Evolutionary conservation across 1,140 invertebrate genomes (phyloP), one percentile per base, ranked within the genome.

Genomic region (Scaptomyza montana): DNA sequence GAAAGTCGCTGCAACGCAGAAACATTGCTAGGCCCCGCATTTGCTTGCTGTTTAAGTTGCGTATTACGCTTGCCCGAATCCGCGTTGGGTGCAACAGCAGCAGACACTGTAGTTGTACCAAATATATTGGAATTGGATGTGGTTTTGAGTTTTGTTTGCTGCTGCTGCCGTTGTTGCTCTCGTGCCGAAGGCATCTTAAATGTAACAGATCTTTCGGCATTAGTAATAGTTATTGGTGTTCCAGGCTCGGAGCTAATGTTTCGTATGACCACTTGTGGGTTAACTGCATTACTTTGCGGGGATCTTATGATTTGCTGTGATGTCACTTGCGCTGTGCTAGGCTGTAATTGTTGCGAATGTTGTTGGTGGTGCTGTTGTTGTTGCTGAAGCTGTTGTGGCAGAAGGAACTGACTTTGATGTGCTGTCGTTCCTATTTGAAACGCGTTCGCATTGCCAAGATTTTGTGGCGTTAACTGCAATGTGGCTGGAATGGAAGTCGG

Each of bases 401-500:
- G 25, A 16, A 84, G 49, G 30, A 84, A 84, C 21, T 76, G 77
- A 47, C 33, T 84, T 13, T 79, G 80, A 10, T 76, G 45, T 19
- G 80, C 45, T 12, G 56, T 39, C 49, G 66, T n/a, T 8, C 64
- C 50, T n/a, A 72, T 5, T 63, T 82, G 82, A n/a, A 82, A 91
- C 10, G 54, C 33, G 6, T 45, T 72, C 21, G 65, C 36, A 65
- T 71, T 86, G 10, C 71, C 54, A 13, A 78, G 25, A 1, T 69
- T 75, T 25, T 91, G 81, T 6, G 89, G 81, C 10, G 82, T 82
- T 13, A 92, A 65, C 47, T 92, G 90, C 43, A 92, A 55, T 5
- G 91, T 90, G 43, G 91, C 91, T 54, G 91, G 91, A 74, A 92
- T 89, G 5, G 89, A 90, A 2, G 91, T 87, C 7, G 91, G 84